Conservation (phyloP, 2,888 invertebrate species). For the Euphydryas editha region DNA sequence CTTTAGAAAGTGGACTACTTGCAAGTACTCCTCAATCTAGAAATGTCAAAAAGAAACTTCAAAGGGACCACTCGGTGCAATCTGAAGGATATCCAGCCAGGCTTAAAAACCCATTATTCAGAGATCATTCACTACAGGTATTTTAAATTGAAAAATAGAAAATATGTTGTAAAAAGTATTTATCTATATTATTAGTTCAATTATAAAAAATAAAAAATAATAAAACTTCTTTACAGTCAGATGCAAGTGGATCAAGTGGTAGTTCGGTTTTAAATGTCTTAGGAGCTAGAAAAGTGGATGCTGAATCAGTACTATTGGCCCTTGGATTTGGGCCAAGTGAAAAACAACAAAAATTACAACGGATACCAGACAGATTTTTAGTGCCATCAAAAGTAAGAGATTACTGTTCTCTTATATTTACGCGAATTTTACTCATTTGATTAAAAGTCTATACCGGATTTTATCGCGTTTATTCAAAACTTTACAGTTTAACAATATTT, state of each 20-base stretch:
- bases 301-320: conserved; percentile 93
- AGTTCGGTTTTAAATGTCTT: conserved; percentile 94
- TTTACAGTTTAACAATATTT: too few relatives aligned
- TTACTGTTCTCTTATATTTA: not conserved
- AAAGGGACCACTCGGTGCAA: conserved; percentile 76
- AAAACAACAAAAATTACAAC: conserved; percentile 86
- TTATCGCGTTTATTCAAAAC: too few relatives aligned
- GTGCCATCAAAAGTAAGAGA: conserved; percentile 88
- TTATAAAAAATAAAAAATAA: not conserved
- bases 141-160: not conserved
- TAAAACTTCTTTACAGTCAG: conserved; percentile 59
- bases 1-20: conserved; percentile 67
- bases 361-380: conserved; percentile 92
- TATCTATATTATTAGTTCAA: not conserved
- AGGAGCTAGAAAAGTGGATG: conserved; percentile 93
- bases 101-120: conserved; percentile 73
- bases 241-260: conserved; percentile 79
- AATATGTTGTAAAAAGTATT: not conserved
- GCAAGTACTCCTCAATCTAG: conserved; percentile 58
- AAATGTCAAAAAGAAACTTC: conserved; percentile 61
- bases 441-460: too few relatives aligned
- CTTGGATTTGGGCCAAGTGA: conserved; percentile 91
- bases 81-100: conserved; percentile 75
- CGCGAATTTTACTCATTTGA: too few relatives aligned
- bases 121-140: conserved; percentile 81